A percentile compares a stretch with the other conserved stretches of the same genome.
These are phyloP conservation scores for Acleris cristana DNA, from an alignment of 2,888 invertebrate genomes.

Conservation along the genomic window DNA sequence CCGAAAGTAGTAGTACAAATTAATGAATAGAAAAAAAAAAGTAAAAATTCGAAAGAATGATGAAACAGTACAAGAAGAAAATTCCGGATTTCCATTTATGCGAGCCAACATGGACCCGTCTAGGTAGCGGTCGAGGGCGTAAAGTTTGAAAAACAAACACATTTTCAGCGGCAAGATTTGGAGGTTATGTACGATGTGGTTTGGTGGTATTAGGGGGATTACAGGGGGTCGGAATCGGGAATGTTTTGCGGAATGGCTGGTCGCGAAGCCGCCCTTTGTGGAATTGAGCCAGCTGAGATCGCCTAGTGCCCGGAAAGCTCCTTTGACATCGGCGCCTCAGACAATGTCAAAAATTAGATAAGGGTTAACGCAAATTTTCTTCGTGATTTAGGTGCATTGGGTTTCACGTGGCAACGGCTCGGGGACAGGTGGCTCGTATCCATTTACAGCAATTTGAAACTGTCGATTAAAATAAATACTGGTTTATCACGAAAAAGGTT, in stretches of 20 bases:
- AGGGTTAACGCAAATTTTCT: conserved; percentile 35
- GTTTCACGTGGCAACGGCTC: background rate
- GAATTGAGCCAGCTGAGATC: conserved; percentile 57
- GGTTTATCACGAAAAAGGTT: too few relatives aligned
- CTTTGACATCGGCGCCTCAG: conserved; percentile 46
- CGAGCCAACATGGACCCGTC: too few relatives aligned
- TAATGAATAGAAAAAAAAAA: too few relatives aligned
- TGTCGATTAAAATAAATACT: too few relatives aligned
- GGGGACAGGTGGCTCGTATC: background rate
- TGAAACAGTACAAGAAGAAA: too few relatives aligned
- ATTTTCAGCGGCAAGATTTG: conserved; percentile 49
- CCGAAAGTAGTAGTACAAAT: too few relatives aligned
- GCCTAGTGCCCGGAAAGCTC: conserved; percentile 43
- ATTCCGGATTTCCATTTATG: too few relatives aligned
- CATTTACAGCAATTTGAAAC: background rate
- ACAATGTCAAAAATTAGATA: conserved; percentile 37
- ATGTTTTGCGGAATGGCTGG: conserved; percentile 57
- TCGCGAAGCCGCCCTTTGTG: conserved; percentile 50
- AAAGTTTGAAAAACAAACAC: conserved; percentile 30
- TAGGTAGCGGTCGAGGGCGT: conserved; percentile 10
- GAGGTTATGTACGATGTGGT: conserved; percentile 57
- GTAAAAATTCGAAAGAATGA: too few relatives aligned
- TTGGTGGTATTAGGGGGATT: conserved; percentile 60
- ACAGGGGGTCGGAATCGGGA: conserved; percentile 53
- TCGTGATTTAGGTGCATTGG: conserved; percentile 20